Base-by-base conservation (phyloP, 2,888 invertebrate species). In the Tuberolachnus salignus region DNA sequence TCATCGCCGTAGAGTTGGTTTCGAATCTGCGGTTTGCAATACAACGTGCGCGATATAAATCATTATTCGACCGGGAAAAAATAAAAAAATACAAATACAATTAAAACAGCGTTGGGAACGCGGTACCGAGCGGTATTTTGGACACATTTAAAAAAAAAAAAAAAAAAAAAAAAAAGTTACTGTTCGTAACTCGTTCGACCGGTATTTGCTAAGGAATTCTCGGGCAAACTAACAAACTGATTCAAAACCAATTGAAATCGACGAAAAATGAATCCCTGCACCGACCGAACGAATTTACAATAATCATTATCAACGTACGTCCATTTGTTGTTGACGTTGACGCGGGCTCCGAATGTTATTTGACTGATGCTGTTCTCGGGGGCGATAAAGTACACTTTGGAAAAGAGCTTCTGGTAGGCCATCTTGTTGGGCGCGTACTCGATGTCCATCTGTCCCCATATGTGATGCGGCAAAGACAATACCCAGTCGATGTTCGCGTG, bases 271-370 rank as follows among this genome's bases (percentile, higher is more conserved):
- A 34, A 51, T 16, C 6, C 6, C 34, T 34, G 34, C 34, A 34
- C 34, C n/a, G 51, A 19, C 16, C 16, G 14, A 16, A 34, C 3
- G 34, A 34, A 34, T 34, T 34, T 34, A 26, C 6, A 23, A 59
- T 59, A 16, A n/a, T n/a, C 26, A 26, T 23, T 16, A 14, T 34
- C 1, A n/a, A 55, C n/a, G 81, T 83, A 84, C 84, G 82, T 83
- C 90, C 90, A 91, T 70, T 86, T 84, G 9, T 85, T 86, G 83
- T 91, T 88, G 9, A 90, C 85, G 82, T 88, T 87, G 4, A 90
- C 83, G 80, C 89, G 87, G 9, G 88, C 88, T 0, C 90, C 90
- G 0, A 87, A 82, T 53, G 87, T 84, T 3, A 91, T 67, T 71
- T 87, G 85, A 23, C 87, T 85, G 81, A 88, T 89, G 14, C 84